phyloP scores from a whole-genome alignment of 2,888 invertebrate genomes.

The Epirrhoe alternata region DNA sequence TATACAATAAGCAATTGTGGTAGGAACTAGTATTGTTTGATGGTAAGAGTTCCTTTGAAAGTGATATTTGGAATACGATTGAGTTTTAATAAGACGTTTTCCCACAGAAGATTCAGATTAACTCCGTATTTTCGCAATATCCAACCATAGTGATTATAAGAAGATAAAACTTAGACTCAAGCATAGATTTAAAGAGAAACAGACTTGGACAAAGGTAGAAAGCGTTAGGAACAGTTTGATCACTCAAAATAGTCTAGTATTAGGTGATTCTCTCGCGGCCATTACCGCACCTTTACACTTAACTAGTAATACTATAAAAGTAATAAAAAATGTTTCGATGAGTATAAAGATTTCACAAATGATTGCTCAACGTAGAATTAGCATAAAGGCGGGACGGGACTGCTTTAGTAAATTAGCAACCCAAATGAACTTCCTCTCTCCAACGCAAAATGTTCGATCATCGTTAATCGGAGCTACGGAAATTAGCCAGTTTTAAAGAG shows the following conservation, averaged over 20 bases:
- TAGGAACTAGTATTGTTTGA: conserved; percentile 20
- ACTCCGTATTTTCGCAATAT: neutral
- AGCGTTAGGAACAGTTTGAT: too few relatives aligned
- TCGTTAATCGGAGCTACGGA: conserved; percentile 52
- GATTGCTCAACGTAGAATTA: neutral
- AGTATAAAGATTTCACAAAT: neutral
- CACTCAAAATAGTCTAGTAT: too few relatives aligned
- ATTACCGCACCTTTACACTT: too few relatives aligned
- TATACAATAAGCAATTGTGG: conserved; percentile 22
- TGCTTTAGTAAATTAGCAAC: conserved; percentile 21
- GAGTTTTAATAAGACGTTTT: conserved; percentile 25
- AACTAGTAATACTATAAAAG: too few relatives aligned
- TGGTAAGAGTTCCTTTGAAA: conserved; percentile 12
- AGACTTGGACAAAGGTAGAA: neutral
- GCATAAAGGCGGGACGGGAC: neutral
- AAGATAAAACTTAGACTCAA: neutral
- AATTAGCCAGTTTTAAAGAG: conserved; percentile 43
- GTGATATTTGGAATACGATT: conserved; percentile 5
- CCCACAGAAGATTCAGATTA: conserved; percentile 16
- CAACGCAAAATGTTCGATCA: conserved; percentile 29
- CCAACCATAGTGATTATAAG: neutral
- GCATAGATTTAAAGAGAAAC: neutral
- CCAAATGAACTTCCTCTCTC: conserved; percentile 17
- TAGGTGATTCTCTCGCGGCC: too few relatives aligned
- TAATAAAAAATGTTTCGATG: too few relatives aligned